Evolutionary conservation across 1,140 invertebrate species (phyloP), one percentile per base, ranked within the genome.

Genomic region (Halyomorpha halys): DNA sequence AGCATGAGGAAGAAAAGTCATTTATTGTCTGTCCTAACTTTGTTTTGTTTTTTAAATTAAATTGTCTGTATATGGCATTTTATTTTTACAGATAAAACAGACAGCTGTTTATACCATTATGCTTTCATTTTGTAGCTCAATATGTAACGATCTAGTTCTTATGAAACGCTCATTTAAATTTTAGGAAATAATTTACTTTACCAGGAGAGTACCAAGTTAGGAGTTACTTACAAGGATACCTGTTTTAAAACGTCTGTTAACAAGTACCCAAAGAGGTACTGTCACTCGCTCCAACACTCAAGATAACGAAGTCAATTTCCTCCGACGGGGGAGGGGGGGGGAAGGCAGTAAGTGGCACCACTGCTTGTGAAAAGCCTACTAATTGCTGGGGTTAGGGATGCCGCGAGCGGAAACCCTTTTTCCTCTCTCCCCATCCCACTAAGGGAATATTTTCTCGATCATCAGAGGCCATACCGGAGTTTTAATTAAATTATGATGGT

Each of bases 251-350:
- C 18, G 45, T 13, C 4, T 4, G 45, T 47, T 47, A 18, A 18
- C 18, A 47, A 18, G 4, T 3, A n/a, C 15, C 4, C 15, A 13
- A 18, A 18, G 15, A 47, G 15, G 13, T 5, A 18, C 45, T 18
- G 18, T 47, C 18, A 47, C 2, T 47, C 45, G 45, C 15, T 13
- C 18, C 3, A 18, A 47, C 18, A 47, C 45, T 47, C 14, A 47
- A 18, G 45, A 47, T 47, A 47, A 47, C 45, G 45, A 47, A 47
- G 45, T 47, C 18, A 47, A 47, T 47, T 47, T 47, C 15, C 15
- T 3, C 3, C 3, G 45, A 18, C 2, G 18, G 45, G 45, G 3
- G 15, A n/a, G 45, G 13, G 15, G 3, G 15, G 15, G 4, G 15
- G 18, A 13, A 13, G 4, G 15, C 13, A 3, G 15, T 47, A 47